Evolutionary conservation across 1,140 invertebrate species (phyloP), one percentile per base, ranked within the genome.

Genomic region (Hycleus cichorii): DNA sequence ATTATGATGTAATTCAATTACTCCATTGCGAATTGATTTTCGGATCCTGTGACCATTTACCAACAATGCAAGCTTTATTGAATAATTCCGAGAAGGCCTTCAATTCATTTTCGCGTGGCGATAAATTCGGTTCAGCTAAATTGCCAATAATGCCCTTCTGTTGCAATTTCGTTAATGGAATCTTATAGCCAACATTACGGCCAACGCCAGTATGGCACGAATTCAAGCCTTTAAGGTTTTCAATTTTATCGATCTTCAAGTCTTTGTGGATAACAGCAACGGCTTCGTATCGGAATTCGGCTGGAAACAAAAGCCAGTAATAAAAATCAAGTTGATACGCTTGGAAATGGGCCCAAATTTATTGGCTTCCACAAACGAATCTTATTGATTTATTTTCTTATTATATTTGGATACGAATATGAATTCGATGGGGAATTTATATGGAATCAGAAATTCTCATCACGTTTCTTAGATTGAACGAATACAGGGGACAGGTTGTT

Each of bases 121-220:
- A 87, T 44, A 87, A 77, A 48, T 81, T 78, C 2, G 81, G 78
- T 66, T 86, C 81, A 53, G 82, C 81, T 58, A 87, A 78, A 12
- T 83, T 80, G 27, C 81, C 79, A 57, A 91, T 78, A 2, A 89
- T 73, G 0, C 81, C 78, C 54, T 82, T 78, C 42, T 85, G 83
- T 71, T 86, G 83, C 11, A 91, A 73, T 76, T 89, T 86, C 0
- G 84, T 82, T n/a, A 85, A 75, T 1, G 82, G 85, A 49, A 85
- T 83, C 75, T 89, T 87, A 74, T 90, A 91, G 24, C 88, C 88
- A 8, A 88, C 85, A 64, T 89, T 90, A 53, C 87, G 79, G 26
- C 87, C 86, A 38, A 89, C 83, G 1, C 87, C 88, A 0, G 88
- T 89, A 69, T 91, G 88, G 68, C 89, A 91, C 2, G 88, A 90